These are phyloP conservation scores for Tricholaema leucomelas DNA, from an alignment of 2,113 vertebrate genomes.

Conservation along the genomic window DNA sequence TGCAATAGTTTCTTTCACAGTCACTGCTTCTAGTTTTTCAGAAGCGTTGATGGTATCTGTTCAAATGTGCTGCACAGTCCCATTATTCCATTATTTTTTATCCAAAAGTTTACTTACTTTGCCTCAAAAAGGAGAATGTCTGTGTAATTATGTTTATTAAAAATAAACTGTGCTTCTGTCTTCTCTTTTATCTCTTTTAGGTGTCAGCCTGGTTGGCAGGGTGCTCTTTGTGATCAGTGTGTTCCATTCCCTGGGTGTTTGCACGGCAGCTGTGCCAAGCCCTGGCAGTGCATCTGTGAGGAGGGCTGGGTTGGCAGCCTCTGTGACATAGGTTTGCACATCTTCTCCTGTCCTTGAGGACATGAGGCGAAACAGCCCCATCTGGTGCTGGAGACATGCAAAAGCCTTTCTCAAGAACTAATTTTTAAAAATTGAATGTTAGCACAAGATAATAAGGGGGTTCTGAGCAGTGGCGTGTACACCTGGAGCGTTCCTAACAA, in stretches of 20 bases:
- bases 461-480: neutral
- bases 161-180: neutral
- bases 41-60: neutral
- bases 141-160: neutral
- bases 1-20: neutral
- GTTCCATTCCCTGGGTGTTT: constrained; percentile 86
- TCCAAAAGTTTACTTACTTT: neutral
- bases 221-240: constrained; percentile 85
- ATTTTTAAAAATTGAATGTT: neutral
- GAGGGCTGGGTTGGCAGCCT: constrained; percentile 90
- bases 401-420: neutral
- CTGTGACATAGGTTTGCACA: constrained; percentile 87
- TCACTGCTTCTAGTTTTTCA: neutral
- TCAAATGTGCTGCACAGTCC: neutral
- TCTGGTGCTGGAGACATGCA: constrained; percentile 28
- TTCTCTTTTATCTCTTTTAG: constrained; percentile 69
- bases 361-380: constrained; percentile 57
- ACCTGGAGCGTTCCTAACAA: neutral
- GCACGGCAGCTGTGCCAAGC: constrained; percentile 85
- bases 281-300: constrained; percentile 92
- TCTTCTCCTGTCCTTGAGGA: neutral
- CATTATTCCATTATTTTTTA: neutral
- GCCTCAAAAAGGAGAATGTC: neutral
- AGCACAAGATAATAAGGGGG: neutral
- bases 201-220: constrained; percentile 92